Evolutionary conservation across 2,888 invertebrate genomes (phyloP).

Genomic region (Sinotaia quadrata): DNA sequence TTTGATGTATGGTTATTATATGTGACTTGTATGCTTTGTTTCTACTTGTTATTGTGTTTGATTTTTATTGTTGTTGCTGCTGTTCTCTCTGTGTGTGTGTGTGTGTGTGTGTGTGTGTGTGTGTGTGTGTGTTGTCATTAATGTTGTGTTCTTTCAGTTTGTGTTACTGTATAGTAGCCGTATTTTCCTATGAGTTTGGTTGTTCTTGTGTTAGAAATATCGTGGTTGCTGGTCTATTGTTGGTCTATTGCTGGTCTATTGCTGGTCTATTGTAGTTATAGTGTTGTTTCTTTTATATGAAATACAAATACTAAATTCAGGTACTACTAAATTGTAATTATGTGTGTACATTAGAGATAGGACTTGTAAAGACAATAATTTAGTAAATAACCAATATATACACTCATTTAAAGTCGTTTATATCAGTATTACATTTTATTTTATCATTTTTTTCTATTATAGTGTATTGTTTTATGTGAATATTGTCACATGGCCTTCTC

Average conservation of each 20-base stretch:
- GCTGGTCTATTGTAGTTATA: background rate
- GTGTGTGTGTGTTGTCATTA: background rate
- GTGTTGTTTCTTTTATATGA: background rate
- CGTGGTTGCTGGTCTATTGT: background rate
- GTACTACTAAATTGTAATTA: too few relatives aligned
- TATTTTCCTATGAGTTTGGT: background rate
- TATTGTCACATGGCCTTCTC: too few relatives aligned
- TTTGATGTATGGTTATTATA: too few relatives aligned
- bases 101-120: slow-evolving; percentile 5
- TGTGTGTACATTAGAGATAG: too few relatives aligned
- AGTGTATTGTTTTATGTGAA: too few relatives aligned
- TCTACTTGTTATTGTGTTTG: background rate
- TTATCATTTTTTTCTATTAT: too few relatives aligned
- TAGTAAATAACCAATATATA: too few relatives aligned
- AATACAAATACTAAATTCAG: too few relatives aligned
- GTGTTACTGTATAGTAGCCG: background rate
- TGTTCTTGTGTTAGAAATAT: background rate
- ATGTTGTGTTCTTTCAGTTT: background rate
- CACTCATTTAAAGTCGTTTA: too few relatives aligned
- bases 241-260: background rate
- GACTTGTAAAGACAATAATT: too few relatives aligned
- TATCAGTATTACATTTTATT: too few relatives aligned
- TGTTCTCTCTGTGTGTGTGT: background rate
- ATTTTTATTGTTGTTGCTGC: background rate
- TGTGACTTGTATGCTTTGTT: background rate